These are phyloP conservation scores for Caenorhabditis parvicauda DNA, from an alignment of 2,888 invertebrate genomes.

Conservation along the genomic window DNA sequence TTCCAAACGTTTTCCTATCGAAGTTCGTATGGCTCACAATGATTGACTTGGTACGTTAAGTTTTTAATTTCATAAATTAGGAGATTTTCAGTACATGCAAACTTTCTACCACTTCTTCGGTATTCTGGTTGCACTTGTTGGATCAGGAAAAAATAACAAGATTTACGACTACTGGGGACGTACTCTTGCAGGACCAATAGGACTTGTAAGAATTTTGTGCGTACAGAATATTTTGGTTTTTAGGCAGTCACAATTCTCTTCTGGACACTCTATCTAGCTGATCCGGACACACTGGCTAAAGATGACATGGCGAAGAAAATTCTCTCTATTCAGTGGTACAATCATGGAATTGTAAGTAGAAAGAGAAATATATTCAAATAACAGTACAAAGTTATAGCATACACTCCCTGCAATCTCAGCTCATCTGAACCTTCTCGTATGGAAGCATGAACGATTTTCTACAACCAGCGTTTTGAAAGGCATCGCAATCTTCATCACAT, in stretches of 20 bases:
- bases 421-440: conserved; percentile 44
- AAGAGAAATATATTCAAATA: background rate
- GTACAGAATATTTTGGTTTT: conserved; percentile 5
- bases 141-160: conserved; percentile 8
- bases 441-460: conserved; percentile 36
- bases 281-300: conserved; percentile 44
- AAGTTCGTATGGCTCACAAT: conserved; percentile 59
- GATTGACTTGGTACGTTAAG: conserved; percentile 51
- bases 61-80: background rate
- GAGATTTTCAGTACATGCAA: conserved; percentile 46
- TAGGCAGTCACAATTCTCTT: conserved; percentile 55
- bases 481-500: conserved; percentile 25
- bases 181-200: conserved; percentile 37
- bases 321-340: conserved; percentile 45
- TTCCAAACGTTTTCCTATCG: conserved; percentile 42
- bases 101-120: conserved; percentile 48
- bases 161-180: conserved; percentile 32
- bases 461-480: conserved; percentile 23
- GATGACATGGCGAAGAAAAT: conserved; percentile 48
- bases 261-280: conserved; percentile 49
- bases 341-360: conserved; percentile 49
- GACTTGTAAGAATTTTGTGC: conserved; percentile 31
- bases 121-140: conserved; percentile 22
- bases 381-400: conserved; percentile 40
- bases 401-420: conserved; percentile 51